phyloP scores from a whole-genome alignment of 1,140 invertebrate genomes.

The Drosophila sturtevanti region DNA sequence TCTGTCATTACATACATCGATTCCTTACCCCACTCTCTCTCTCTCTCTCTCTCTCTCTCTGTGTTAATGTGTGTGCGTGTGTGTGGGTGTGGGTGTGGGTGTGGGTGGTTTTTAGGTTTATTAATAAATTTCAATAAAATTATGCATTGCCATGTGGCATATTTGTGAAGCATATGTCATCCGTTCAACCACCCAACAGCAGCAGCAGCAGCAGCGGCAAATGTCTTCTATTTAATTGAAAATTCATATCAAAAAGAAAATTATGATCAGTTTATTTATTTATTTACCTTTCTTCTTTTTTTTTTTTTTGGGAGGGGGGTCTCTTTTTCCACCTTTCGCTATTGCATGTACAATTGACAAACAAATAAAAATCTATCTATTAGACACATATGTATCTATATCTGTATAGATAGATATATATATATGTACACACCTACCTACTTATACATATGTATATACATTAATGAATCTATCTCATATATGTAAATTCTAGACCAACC shows the following conservation, averaged over 20 bases:
- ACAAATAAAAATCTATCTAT: conserved; percentile 65
- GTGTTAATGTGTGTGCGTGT: conserved; percentile 47
- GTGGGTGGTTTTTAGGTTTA: conserved; percentile 52
- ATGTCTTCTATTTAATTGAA: conserved; percentile 66
- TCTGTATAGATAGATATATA: conserved; percentile 16
- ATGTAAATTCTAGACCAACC: conserved; percentile 64
- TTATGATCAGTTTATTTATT: conserved; percentile 46
- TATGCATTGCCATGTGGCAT: conserved; percentile 74
- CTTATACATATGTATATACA: conserved; percentile 40
- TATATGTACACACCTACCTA: too few species aligned
- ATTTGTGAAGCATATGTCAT: conserved; percentile 75
- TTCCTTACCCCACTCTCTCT: conserved; percentile 1
- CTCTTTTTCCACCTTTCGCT: background rate
- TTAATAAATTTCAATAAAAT: conserved; percentile 78
- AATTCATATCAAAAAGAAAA: conserved; percentile 70
- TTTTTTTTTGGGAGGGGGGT: too few species aligned
- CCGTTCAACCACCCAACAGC: conserved; percentile 13
- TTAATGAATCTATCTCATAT: conserved; percentile 23
- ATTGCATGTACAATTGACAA: conserved; percentile 48
- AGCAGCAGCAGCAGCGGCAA: background rate
- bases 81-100: conserved; percentile 47
- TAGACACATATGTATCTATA: background rate
- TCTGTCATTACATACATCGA: conserved; percentile 27
- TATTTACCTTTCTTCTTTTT: background rate
- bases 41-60: background rate